Evolutionary conservation across 2,797 vertebrate genomes (phyloP).

Genomic region (Cossypha heuglini): DNA sequence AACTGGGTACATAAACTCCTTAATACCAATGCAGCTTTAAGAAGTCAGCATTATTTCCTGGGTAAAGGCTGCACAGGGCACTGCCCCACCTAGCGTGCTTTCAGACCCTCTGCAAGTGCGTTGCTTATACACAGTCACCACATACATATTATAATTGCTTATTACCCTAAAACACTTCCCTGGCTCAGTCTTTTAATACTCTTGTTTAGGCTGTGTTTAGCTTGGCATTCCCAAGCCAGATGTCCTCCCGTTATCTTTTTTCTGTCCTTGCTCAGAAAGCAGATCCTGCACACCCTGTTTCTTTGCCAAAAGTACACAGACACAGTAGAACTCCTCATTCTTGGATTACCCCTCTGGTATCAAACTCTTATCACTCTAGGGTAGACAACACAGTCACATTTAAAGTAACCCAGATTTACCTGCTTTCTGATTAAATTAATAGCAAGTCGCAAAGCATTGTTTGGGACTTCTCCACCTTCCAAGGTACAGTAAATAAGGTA

Average conservation of each 20-base stretch:
- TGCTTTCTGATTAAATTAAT: not conserved
- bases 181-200: not conserved
- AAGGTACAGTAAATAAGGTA: not conserved
- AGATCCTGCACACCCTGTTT: not conserved
- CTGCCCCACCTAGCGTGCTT: not conserved
- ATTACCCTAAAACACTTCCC: not conserved
- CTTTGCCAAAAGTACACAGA: not conserved
- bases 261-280: not conserved
- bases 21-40: not conserved
- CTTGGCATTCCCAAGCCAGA: not conserved
- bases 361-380: not conserved
- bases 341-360: no score
- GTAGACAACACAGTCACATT: not conserved
- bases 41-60: not conserved
- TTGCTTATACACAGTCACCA: not conserved
- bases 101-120: fast-evolving
- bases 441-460: not conserved
- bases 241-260: fast-evolving
- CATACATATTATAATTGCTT: fast-evolving
- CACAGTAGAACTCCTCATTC: not conserved
- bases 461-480: not conserved
- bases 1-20: not conserved
- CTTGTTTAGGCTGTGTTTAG: no score
- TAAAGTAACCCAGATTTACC: not conserved
- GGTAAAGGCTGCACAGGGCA: fast-evolving